phyloP scores from a whole-genome alignment of 2,113 vertebrate genomes.

The Protomyctophum bolini region DNA sequence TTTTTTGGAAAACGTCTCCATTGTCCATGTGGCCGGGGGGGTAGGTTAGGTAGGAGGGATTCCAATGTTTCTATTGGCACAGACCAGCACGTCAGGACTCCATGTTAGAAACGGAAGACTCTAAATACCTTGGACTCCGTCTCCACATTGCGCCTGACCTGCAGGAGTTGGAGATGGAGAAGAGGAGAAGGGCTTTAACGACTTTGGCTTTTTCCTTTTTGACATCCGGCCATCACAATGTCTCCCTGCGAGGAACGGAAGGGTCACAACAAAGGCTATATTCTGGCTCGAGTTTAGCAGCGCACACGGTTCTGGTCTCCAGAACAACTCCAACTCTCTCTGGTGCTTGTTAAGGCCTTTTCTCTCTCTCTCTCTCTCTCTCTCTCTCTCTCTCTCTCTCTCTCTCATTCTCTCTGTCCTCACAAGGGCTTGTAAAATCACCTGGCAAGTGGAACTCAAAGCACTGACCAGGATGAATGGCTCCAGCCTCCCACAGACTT shows the following conservation, averaged over 20 bases:
- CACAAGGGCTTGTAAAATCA: slow-evolving; percentile 64
- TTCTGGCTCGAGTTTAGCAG: slow-evolving; percentile 47
- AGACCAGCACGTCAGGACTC: slow-evolving; percentile 40
- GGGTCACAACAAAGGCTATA: slow-evolving; percentile 55
- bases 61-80: slow-evolving; percentile 59
- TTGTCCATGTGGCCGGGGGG: slow-evolving; percentile 21
- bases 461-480: slow-evolving; percentile 42
- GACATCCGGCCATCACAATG: slow-evolving; percentile 54
- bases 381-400: slow-evolving; percentile 30
- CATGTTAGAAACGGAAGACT: slow-evolving; percentile 39
- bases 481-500: slow-evolving; percentile 59
- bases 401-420: slow-evolving; percentile 66
- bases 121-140: slow-evolving; percentile 19
- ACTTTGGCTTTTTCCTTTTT: slow-evolving; percentile 34
- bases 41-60: slow-evolving; percentile 19
- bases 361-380: slow-evolving; percentile 28
- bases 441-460: slow-evolving; percentile 64
- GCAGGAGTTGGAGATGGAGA: slow-evolving; percentile 24
- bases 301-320: slow-evolving; percentile 45
- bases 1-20: slow-evolving; percentile 28
- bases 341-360: slow-evolving; percentile 52
- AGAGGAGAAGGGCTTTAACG: slow-evolving; percentile 39
- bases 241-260: slow-evolving; percentile 43
- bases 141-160: slow-evolving; percentile 55
- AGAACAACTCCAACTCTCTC: slow-evolving; percentile 63